These are phyloP conservation scores for Hirudo medicinalis DNA, from an alignment of 1,140 invertebrate genomes.

Conservation along the genomic window DNA sequence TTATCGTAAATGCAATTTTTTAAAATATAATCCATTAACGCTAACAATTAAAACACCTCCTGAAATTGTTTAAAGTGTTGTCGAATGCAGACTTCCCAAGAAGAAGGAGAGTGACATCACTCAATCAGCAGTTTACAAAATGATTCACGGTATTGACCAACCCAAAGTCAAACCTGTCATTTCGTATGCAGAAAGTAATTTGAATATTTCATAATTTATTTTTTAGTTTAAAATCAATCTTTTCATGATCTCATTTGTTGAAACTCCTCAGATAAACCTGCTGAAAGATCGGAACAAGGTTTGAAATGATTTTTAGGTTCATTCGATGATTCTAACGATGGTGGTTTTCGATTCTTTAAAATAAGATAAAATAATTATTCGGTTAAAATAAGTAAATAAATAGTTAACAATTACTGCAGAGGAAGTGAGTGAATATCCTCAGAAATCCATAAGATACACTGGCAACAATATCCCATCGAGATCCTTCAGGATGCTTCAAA, in stretches of 20 bases:
- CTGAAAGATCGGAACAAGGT: no score
- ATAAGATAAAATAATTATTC: no score
- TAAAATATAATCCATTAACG: not conserved
- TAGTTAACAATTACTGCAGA: no score
- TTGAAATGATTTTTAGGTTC: no score
- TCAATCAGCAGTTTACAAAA: constrained; percentile 22
- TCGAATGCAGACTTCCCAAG: constrained; percentile 16
- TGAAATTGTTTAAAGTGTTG: constrained; percentile 9
- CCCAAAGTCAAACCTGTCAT: constrained; percentile 16
- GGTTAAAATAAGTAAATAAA: no score
- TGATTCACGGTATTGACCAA: constrained; percentile 22
- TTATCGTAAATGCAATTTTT: not conserved
- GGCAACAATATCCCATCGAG: constrained; percentile 70
- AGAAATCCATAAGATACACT: constrained; percentile 48
- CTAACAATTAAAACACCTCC: not conserved
- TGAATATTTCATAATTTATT: not conserved
- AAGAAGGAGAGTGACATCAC: constrained; percentile 19
- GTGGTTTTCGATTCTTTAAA: no score
- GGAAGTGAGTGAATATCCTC: no score
- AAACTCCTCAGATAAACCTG: no score
- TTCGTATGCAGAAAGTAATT: constrained; percentile 19
- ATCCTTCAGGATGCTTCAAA: constrained; percentile 68
- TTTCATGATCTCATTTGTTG: no score
- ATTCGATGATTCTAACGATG: no score
- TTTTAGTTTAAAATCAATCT: no score